Base-by-base conservation (phyloP, 1,140 invertebrate species). In the Ips typographus region DNA sequence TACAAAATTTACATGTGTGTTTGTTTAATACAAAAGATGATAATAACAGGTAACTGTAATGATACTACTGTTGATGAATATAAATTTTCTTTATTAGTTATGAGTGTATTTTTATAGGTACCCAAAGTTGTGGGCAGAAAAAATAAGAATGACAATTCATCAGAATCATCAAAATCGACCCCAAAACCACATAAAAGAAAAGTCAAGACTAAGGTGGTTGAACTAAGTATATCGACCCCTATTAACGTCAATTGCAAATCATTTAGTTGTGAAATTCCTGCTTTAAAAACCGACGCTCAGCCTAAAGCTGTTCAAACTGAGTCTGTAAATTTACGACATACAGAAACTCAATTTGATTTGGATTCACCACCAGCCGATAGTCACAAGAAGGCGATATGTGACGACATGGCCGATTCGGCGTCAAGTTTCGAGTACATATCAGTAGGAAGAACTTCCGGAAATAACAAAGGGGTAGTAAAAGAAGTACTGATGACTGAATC, bases 381-480 rank as follows among this genome's bases (percentile, higher is more conserved):
- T 56, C 1, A 47, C 7, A 52, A 41, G 8, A 41, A 52, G 1
- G 40, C 4, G 8, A 37, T 52, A 53, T 57, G n/a, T 59, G 51
- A 67, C n/a, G 56, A 49, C 5, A 22, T 59, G n/a, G 42, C 43
- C 22, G 65, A 59, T 51, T 67, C 39, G 3, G 65, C 65, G 5
- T 67, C 65, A 41, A 67, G 65, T 51, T 67, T 67, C 55, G 65
- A 67, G 39, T 67, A 67, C 41, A 58, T 67, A 6, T 49, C n/a
- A 1, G 2, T 64, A 2, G 22, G 52, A 2, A 55, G 40, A 8
- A 53, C 22, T 70, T 39, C 41, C 57, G 37, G 36, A 49, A 5
- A 70, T 42, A 68, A 67, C 36, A 60, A 73, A 8, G 56, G 56
- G 22, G 55, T 47, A 8, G 56, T 65, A 65, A 52, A 41, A 22